Evolutionary conservation across 2,888 invertebrate species (phyloP).

Genomic region (Nudaria mundana): DNA sequence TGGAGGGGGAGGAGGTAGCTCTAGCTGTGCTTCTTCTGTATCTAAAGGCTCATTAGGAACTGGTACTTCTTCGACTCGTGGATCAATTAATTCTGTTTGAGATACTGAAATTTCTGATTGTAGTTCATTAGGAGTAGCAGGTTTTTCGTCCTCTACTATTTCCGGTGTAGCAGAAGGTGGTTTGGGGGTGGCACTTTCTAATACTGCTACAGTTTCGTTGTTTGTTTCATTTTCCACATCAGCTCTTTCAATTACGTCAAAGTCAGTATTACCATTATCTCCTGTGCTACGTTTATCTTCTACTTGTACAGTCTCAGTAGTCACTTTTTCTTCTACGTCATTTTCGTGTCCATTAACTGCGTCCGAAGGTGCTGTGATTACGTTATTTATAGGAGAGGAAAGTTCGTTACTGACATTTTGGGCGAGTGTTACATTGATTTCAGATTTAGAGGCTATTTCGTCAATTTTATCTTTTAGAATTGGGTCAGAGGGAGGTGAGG

Average conservation of each 20-base stretch:
- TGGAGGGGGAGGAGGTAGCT: constrained; percentile 47
- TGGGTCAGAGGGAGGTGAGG: constrained; percentile 44
- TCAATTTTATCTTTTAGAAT: constrained; percentile 42
- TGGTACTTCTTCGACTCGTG: neutral
- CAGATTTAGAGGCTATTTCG: constrained; percentile 32
- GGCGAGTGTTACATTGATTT: constrained; percentile 22
- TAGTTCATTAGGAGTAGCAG: neutral
- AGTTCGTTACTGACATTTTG: constrained; percentile 33
- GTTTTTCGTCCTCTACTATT: neutral
- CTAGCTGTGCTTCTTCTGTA: constrained; percentile 29
- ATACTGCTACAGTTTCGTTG: no score
- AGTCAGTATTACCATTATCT: constrained; percentile 11
- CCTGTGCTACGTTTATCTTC: constrained; percentile 10
- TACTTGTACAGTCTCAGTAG: constrained; percentile 5
- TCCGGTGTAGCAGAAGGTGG: constrained; percentile 2
- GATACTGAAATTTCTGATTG: constrained; percentile 40
- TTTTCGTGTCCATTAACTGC: no score
- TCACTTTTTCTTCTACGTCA: constrained; percentile 11
- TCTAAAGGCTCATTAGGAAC: neutral
- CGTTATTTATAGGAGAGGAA: constrained; percentile 36
- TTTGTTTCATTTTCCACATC: neutral
- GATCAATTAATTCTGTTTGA: constrained; percentile 1
- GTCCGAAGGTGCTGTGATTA: constrained; percentile 25
- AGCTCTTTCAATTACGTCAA: constrained; percentile 8
- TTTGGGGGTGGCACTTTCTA: neutral